phyloP scores from a whole-genome alignment of 2,113 vertebrate species.

The Paracanthobrama guichenoti region DNA sequence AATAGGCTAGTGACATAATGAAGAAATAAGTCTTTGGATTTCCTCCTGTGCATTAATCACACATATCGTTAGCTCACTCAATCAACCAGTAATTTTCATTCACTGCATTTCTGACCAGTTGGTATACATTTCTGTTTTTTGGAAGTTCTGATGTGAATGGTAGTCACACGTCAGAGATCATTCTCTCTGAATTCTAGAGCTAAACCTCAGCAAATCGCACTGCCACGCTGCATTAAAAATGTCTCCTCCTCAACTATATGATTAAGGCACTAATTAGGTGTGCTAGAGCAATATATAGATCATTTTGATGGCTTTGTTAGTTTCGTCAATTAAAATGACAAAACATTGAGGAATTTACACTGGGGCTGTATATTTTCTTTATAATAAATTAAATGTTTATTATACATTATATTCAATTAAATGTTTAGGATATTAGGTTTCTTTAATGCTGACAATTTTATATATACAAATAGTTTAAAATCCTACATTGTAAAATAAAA shows the following conservation, averaged over 20 bases:
- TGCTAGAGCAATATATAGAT: slow-evolving; percentile 27
- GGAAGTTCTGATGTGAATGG: slow-evolving; percentile 21
- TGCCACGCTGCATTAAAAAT: slow-evolving; percentile 48
- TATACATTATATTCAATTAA: no score
- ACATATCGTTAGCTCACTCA: slow-evolving; percentile 77
- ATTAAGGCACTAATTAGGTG: slow-evolving; percentile 28
- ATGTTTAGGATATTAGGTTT: no score
- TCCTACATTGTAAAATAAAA: no score
- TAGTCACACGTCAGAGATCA: slow-evolving; percentile 35
- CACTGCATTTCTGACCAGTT: slow-evolving; percentile 2
- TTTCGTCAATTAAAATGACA: not conserved
- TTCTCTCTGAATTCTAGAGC: slow-evolving; percentile 3
- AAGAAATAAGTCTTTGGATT: slow-evolving; percentile 74
- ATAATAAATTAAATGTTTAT: not conserved
- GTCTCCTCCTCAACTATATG: not conserved
- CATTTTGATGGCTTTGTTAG: slow-evolving; percentile 25
- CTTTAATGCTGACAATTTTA: no score
- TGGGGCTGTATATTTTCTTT: not conserved
- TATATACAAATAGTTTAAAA: no score
- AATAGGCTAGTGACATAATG: slow-evolving; percentile 81
- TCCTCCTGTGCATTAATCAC: slow-evolving; percentile 75
- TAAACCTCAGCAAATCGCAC: slow-evolving; percentile 42
- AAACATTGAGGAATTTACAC: not conserved
- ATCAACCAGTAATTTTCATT: slow-evolving; percentile 59
- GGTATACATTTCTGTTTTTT: not conserved